phyloP scores from a whole-genome alignment of 2,797 vertebrate species.

The Strix occidentalis region DNA sequence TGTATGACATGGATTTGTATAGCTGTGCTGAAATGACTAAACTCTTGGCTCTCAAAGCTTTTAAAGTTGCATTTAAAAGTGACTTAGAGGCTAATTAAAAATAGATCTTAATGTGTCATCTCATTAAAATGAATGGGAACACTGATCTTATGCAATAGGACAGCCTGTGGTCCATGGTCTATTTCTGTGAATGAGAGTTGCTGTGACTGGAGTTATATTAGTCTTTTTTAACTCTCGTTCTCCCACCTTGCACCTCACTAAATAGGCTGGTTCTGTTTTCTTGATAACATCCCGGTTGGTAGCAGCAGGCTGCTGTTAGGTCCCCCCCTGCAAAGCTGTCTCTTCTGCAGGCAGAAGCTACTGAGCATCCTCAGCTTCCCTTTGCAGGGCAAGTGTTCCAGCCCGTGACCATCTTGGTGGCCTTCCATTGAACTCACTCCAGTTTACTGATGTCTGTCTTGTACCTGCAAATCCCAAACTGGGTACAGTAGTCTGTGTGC shows the following conservation, averaged over 20 bases:
- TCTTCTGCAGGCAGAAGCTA: neutral
- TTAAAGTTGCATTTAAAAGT: constrained; percentile 2
- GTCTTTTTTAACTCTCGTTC: neutral
- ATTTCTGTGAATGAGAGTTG: neutral
- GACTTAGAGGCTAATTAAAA: constrained; percentile 42
- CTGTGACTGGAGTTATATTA: neutral
- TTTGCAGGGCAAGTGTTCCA: neutral
- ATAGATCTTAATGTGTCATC: constrained; percentile 36
- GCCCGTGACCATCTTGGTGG: neutral
- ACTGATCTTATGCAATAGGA: constrained; percentile 23
- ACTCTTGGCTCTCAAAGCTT: neutral
- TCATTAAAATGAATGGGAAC: constrained; percentile 53
- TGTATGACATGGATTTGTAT: neutral
- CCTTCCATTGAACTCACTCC: neutral
- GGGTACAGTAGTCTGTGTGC: neutral
- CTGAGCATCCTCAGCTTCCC: neutral
- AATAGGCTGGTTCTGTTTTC: neutral
- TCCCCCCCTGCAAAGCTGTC: accelerated
- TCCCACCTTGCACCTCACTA: neutral
- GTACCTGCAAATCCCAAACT: neutral
- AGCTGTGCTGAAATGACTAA: constrained; percentile 24
- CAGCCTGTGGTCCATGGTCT: neutral
- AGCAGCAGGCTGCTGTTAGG: neutral
- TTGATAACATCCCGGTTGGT: neutral
- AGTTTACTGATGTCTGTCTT: neutral